Evolutionary conservation across 2,797 vertebrate species (phyloP), one percentile per base, ranked within the genome.

Genomic region (Acanthurus tractus): DNA sequence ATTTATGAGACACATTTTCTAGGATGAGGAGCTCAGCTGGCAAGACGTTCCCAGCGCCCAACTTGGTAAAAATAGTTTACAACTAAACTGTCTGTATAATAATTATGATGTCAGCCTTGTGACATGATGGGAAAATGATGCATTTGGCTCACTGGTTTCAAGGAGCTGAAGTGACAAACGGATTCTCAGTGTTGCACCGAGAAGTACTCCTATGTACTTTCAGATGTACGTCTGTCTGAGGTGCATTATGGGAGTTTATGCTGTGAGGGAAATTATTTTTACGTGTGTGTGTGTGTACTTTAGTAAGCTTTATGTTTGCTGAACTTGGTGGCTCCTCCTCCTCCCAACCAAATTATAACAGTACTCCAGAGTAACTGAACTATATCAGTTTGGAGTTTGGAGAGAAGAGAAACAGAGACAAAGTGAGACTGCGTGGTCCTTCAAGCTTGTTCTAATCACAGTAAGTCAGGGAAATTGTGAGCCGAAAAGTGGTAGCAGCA

Each of bases 1-100:
- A 89, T 90, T 84, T 70, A 90, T 84, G 66, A 92, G 91, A 93
- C 86, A 80, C 56, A 87, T 89, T 89, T 90, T 70, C 68, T 34
- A 61, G 72, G 38, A 86, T 63, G 83, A 90, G 84, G 67, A 74
- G 81, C 83, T 91, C 88, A 82, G 87, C 78, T 81, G 82, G 79
- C 83, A 65, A 65, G 74, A 78, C 59, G 64, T 89, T 93, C 84
- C 74, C 82, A 69, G 86, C 2, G 70, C 85, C 86, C 55, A 63
- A 83, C 83, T 85, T 75, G 73, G 84, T 89, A 89, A 92, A 89
- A 89, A 88, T 87, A 86, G 85, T 89, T 87, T 76, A 74, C 57
- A 70, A 55, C 72, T 73, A 42, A 66, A 80, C 71, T 81, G 88
- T 85, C 85, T 84, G 55, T 77, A 46, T 86, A 70, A 84, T 88